Conservation (phyloP, 2,888 invertebrate genomes). For the Myopa testacea region DNA sequence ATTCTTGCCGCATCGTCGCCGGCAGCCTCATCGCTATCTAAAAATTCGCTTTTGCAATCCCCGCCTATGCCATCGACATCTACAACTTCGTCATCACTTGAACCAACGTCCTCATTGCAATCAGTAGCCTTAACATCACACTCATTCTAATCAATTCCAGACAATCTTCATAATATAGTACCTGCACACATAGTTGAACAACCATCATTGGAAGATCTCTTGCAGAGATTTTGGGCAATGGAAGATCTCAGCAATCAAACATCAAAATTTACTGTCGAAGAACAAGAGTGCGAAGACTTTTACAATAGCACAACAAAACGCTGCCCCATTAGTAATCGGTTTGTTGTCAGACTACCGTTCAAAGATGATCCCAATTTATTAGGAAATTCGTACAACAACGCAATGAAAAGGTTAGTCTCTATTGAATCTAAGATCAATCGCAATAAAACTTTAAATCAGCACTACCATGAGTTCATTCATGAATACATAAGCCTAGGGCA, state of each 20-base stretch:
- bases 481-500: conserved; percentile 38
- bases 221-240: no score
- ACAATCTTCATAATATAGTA: conserved; percentile 36
- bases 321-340: no score
- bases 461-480: conserved; percentile 19
- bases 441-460: conserved; percentile 33
- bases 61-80: no score
- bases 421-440: conserved; percentile 11
- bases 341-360: no score
- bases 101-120: conserved; percentile 15
- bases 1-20: conserved; percentile 4
- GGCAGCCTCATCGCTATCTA: not conserved
- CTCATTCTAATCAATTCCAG: conserved; percentile 17
- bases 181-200: conserved; percentile 29
- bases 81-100: not conserved
- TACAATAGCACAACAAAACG: no score
- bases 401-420: not conserved
- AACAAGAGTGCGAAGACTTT: no score
- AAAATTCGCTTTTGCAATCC: no score
- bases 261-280: no score
- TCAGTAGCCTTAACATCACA: not conserved
- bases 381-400: no score
- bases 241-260: no score
- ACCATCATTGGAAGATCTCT: not conserved
- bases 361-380: no score